Percentiles rank a stretch among this genome's conserved stretches.
These are phyloP conservation scores for Dallia pectoralis DNA, from an alignment of 2,797 vertebrate species.

Conservation along the genomic window DNA sequence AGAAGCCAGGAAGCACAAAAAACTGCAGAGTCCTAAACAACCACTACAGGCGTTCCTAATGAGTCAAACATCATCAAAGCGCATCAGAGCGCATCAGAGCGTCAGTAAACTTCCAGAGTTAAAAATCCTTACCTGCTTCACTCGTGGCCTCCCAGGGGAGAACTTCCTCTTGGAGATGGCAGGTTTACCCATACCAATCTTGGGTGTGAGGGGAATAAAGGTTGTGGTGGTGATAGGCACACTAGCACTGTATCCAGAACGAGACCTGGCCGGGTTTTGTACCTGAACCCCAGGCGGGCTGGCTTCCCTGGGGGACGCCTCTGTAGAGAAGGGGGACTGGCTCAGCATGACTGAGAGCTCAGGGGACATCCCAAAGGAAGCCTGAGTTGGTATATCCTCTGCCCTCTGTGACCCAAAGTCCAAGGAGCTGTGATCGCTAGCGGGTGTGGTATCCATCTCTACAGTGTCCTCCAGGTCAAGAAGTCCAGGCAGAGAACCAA, in stretches of 20 bases:
- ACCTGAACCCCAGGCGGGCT: slow-evolving; percentile 32
- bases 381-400: slow-evolving; percentile 63
- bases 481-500: neutral
- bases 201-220: slow-evolving; percentile 85
- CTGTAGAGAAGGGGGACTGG: slow-evolving; percentile 72
- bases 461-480: slow-evolving; percentile 53
- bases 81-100: too few relatives aligned
- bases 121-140: slow-evolving; percentile 82
- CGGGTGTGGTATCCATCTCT: slow-evolving; percentile 69
- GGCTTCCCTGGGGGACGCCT: slow-evolving; percentile 70
- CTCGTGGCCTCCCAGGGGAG: slow-evolving; percentile 89
- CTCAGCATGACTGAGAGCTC: slow-evolving; percentile 66
- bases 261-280: slow-evolving; percentile 28
- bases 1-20: too few relatives aligned
- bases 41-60: neutral
- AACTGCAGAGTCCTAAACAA: too few relatives aligned
- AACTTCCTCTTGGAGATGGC: slow-evolving; percentile 98
- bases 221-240: slow-evolving; percentile 50
- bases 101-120: neutral
- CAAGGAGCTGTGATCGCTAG: slow-evolving; percentile 68
- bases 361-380: slow-evolving; percentile 62
- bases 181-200: slow-evolving; percentile 98
- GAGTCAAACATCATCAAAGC: neutral
- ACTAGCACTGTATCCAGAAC: slow-evolving; percentile 38
- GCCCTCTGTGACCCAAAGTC: slow-evolving; percentile 60